phyloP scores from a whole-genome alignment of 2,797 vertebrate genomes.

The Rachycentron canadum region DNA sequence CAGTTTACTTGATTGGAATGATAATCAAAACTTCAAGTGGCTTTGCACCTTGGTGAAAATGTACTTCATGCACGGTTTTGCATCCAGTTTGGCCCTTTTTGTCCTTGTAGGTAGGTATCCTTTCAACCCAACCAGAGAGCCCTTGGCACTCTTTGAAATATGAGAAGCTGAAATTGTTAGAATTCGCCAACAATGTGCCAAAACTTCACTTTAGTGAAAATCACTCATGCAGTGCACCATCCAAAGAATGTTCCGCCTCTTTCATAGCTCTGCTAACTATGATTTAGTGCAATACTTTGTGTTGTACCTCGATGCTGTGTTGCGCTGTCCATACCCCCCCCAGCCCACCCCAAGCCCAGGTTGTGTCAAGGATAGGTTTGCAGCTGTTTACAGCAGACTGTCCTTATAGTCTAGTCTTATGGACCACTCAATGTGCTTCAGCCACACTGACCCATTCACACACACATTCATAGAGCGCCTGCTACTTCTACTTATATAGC shows the following conservation, averaged over 20 bases:
- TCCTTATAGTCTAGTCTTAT: no score
- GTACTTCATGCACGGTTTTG: constrained; percentile 22
- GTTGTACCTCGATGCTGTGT: no score
- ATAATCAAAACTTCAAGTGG: constrained; percentile 63
- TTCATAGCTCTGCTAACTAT: not conserved
- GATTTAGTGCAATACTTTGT: constrained; percentile 5
- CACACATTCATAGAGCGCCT: no score
- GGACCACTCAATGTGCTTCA: no score
- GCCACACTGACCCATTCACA: no score
- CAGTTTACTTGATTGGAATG: constrained; percentile 66
- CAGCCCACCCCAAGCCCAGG: no score
- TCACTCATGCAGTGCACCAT: constrained; percentile 7
- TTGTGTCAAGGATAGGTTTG: no score
- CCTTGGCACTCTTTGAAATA: constrained; percentile 37
- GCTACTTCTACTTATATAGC: no score
- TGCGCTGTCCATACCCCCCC: no score
- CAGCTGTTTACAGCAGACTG: no score
- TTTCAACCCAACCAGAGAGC: constrained; percentile 32
- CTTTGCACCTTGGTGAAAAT: constrained; percentile 44
- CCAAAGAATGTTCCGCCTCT: constrained; percentile 1
- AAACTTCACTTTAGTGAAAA: constrained; percentile 36
- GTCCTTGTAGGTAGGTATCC: constrained; percentile 1
- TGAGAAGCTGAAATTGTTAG: constrained; percentile 38
- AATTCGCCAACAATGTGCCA: constrained; percentile 25
- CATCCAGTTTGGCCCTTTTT: constrained; percentile 13